Evolutionary conservation across 1,140 invertebrate genomes (phyloP).

Genomic region (Aphelinus atriplicis): DNA sequence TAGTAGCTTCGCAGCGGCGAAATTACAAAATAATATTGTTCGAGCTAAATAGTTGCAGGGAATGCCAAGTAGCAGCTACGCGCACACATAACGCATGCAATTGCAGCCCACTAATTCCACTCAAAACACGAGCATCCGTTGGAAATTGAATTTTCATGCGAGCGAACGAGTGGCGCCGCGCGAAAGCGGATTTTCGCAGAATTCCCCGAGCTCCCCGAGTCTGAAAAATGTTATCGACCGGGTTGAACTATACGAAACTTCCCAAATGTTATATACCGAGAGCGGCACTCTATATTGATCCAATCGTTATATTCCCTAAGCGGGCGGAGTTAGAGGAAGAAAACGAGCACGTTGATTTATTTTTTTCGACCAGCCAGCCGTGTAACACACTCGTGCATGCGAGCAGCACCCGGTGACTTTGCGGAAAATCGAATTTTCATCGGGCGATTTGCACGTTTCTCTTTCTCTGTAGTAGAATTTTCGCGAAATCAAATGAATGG

Average conservation of each 20-base stretch:
- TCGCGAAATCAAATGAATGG: no score
- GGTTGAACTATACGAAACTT: conserved; percentile 14
- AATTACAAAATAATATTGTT: no score
- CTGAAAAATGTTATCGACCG: conserved; percentile 33
- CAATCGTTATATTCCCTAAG: conserved; percentile 28
- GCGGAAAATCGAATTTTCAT: no score
- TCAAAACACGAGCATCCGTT: conserved; percentile 17
- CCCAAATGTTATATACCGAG: conserved; percentile 18
- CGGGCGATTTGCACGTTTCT: no score
- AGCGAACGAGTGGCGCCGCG: background rate
- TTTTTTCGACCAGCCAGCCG: background rate
- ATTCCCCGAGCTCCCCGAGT: background rate
- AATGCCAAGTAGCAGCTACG: no score
- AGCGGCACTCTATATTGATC: conserved; percentile 27
- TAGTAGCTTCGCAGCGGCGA: no score
- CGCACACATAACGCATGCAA: background rate
- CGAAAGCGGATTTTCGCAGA: conserved; percentile 3
- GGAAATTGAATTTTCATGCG: conserved; percentile 30
- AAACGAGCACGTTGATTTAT: conserved; percentile 39
- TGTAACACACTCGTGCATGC: no score
- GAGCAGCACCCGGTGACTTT: no score
- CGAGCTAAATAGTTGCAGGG: no score
- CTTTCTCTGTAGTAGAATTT: no score
- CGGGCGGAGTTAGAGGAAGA: conserved; percentile 17
- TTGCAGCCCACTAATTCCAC: background rate